Evolutionary conservation across 2,113 vertebrate genomes (phyloP), one percentile per base, ranked within the genome.

Genomic region (Chionomys nivalis): DNA sequence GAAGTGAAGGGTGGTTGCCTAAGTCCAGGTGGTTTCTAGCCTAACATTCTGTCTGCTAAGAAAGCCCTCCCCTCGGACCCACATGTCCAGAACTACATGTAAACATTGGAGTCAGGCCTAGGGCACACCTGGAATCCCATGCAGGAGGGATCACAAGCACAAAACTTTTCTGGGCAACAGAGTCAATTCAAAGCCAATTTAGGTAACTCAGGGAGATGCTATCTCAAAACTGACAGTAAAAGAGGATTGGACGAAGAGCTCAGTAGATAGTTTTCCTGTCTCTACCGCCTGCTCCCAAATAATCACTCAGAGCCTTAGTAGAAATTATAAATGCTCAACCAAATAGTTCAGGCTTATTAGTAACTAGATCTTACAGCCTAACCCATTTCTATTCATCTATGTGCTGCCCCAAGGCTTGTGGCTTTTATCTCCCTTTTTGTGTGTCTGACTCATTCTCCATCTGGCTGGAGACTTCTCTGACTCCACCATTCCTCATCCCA

Each of bases 21-120:
- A 90, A 87, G 23, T 81, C 90, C 21, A 49, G 39, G 11, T 39
- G 75, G 92, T 49, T 89, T 89, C 12, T 89, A n/a, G 31, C n/a
- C 21, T 94, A 61, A 94, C 63, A 88, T 66, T 77, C 17, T 89
- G 39, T 76, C 39, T 93, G 36, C 26, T 88, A 39, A 92, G 52
- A 87, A 95, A 76, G 33, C 33, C 6, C 5, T 12, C 7, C 55
- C 9, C 12, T 7, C 26, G 93, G 86, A 66, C 5, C 26, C 13
- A 66, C 39, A 26, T 49, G 2, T 90, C 47, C 7, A 66, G 75
- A 77, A 81, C 92, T 39, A 6, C 83, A 16, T n/a, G 79, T 86
- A 28, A 92, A 94, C 83, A 78, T 2, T 61, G 52, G 79, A 28
- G n/a, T 39, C 21, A 83, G 55, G 36, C 5, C 4, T 61, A 23